Evolutionary conservation across 2,113 vertebrate species (phyloP).

Genomic region (human): GRCh38 chr21:36256001-36256500

Average conservation of each 20-base stretch:
- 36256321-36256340: not conserved
- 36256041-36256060: not conserved
- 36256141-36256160: not conserved
- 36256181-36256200: too few species aligned
- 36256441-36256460: not conserved
- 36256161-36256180: not conserved
- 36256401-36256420: not conserved
- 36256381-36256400: not conserved
- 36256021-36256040: not conserved
- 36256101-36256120: not conserved
- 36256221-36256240: not conserved
- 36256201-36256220: not conserved
- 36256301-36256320: not conserved
- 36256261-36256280: not conserved
- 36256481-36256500: not conserved
- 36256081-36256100: not conserved
- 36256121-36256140: not conserved
- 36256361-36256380: not conserved
- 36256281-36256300: not conserved
- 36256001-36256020: not conserved
- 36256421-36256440: not conserved
- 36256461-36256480: not conserved
- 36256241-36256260: not conserved
- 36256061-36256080: not conserved
- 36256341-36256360: not conserved